A percentile compares a stretch with the other conserved stretches of the same genome.
phyloP scores from a whole-genome alignment of 2,113 vertebrate species.

The Camarhynchus parvulus region DNA sequence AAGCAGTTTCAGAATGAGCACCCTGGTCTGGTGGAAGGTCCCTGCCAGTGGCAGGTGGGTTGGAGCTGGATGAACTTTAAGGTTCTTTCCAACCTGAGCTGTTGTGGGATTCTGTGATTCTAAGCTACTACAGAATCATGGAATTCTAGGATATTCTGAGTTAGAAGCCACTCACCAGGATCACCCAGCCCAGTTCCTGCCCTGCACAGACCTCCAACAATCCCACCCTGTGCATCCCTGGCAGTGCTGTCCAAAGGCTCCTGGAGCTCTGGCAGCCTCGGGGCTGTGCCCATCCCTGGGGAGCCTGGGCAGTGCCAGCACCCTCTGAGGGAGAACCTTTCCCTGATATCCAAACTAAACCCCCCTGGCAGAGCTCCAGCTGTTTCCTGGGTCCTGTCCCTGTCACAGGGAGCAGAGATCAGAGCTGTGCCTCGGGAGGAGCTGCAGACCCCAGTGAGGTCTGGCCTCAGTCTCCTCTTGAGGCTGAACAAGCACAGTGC shows the following conservation, averaged over 20 bases:
- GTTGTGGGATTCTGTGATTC: background rate
- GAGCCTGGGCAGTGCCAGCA: background rate
- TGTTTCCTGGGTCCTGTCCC: fast-evolving
- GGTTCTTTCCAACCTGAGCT: background rate
- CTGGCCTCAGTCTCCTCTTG: background rate
- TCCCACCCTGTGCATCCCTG: background rate
- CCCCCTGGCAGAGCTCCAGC: background rate
- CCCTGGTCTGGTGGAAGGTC: background rate
- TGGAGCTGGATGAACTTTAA: background rate
- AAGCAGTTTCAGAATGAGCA: background rate
- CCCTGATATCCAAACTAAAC: fast-evolving
- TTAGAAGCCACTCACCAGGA: background rate
- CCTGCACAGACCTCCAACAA: background rate
- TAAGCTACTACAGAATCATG: background rate
- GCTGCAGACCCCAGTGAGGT: background rate
- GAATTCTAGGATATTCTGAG: background rate
- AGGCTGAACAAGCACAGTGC: background rate
- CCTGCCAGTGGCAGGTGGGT: background rate
- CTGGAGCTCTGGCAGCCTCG: background rate
- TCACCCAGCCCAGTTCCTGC: fast-evolving
- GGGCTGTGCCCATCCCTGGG: background rate
- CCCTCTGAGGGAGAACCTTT: background rate
- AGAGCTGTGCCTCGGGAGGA: background rate
- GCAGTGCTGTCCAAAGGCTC: fast-evolving
- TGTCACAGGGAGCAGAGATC: fast-evolving